Evolutionary conservation across 2,888 invertebrate genomes (phyloP).

Genomic region (Oegoconia quadripuncta): DNA sequence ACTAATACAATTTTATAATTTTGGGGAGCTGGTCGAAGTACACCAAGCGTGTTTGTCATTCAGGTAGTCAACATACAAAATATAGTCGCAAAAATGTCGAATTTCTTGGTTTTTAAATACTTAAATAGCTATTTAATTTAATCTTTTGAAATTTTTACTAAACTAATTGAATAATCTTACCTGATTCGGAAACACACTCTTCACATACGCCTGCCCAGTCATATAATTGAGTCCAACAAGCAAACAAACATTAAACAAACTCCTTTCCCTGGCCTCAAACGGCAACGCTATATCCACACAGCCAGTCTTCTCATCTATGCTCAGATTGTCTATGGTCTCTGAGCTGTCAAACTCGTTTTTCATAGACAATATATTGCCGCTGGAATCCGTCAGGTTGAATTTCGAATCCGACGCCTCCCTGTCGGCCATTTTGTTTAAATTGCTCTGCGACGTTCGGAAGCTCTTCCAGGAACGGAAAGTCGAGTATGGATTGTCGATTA

Average conservation of each 20-base stretch:
- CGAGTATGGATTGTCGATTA: slow-evolving; percentile 56
- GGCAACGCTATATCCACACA: slow-evolving; percentile 60
- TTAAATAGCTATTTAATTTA: too few species aligned
- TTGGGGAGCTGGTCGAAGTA: too few species aligned
- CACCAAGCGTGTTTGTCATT: too few species aligned
- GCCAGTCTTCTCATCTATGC: slow-evolving; percentile 64
- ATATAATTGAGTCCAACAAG: slow-evolving; percentile 83
- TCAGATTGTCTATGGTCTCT: slow-evolving; percentile 45
- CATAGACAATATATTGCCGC: slow-evolving; percentile 50
- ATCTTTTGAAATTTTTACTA: too few species aligned
- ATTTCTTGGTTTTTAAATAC: too few species aligned
- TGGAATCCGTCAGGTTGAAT: slow-evolving; percentile 53
- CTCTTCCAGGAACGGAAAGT: slow-evolving; percentile 73
- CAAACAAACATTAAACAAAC: slow-evolving; percentile 83
- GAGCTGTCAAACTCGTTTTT: slow-evolving; percentile 40
- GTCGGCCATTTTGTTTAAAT: slow-evolving; percentile 43
- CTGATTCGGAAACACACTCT: slow-evolving; percentile 83
- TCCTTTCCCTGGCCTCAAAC: slow-evolving; percentile 54
- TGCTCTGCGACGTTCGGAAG: slow-evolving; percentile 60
- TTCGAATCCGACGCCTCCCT: slow-evolving; percentile 47
- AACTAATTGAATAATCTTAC: too few species aligned
- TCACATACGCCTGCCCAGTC: slow-evolving; percentile 83
- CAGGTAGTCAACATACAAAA: too few species aligned
- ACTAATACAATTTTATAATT: too few species aligned
- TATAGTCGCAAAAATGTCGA: too few species aligned